These are phyloP conservation scores for Rhamnusium bicolor DNA, from an alignment of 2,888 invertebrate species.

Conservation along the genomic window DNA sequence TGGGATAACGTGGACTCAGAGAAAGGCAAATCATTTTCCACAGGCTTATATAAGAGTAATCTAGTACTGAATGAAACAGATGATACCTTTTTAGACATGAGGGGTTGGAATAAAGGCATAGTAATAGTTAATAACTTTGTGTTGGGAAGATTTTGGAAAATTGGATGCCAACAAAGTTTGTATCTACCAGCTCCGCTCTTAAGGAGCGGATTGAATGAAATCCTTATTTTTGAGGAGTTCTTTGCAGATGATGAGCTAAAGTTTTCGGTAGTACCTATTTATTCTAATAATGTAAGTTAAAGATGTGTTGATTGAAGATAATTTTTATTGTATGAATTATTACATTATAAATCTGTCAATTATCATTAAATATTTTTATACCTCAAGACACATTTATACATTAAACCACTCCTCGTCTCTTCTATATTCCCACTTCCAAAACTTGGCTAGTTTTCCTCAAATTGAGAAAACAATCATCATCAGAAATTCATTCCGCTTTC, in stretches of 20 bases:
- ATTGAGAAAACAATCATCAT: too few species aligned
- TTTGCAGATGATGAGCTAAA: slow-evolving; percentile 50
- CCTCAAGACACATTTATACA: too few species aligned
- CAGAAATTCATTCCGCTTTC: too few species aligned
- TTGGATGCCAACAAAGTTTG: slow-evolving; percentile 87
- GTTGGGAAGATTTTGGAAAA: slow-evolving; percentile 84
- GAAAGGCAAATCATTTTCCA: slow-evolving; percentile 75
- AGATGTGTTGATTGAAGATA: too few species aligned
- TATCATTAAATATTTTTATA: too few species aligned
- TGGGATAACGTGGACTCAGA: slow-evolving; percentile 73
- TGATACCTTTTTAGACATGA: slow-evolving; percentile 86
- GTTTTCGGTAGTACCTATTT: slow-evolving; percentile 59
- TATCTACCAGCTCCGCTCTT: slow-evolving; percentile 87
- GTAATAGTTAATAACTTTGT: slow-evolving; percentile 89
- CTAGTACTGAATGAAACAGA: slow-evolving; percentile 70
- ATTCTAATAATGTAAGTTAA: not conserved
- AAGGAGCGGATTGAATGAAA: slow-evolving; percentile 70
- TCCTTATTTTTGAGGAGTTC: slow-evolving; percentile 68
- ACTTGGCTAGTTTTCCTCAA: too few species aligned
- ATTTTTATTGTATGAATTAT: too few species aligned
- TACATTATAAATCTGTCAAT: too few species aligned
- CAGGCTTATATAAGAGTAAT: slow-evolving; percentile 74
- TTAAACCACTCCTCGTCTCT: too few species aligned
- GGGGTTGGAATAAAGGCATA: slow-evolving; percentile 88
- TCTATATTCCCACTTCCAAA: too few species aligned